Base-by-base conservation (phyloP, 1,140 invertebrate species). In the Antheraea mylitta region DNA sequence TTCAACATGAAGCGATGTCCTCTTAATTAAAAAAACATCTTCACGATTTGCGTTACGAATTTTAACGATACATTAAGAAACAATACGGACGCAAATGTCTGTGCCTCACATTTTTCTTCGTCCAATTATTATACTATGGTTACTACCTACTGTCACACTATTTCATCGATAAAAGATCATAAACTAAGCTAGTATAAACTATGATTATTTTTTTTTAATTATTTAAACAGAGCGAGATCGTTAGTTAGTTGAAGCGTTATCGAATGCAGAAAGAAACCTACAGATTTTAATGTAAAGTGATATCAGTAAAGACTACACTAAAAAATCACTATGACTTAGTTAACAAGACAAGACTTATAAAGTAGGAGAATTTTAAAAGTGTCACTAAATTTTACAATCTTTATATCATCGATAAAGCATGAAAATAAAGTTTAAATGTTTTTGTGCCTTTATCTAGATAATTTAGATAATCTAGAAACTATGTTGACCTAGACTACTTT, bases 301-400 rank as follows among this genome's bases (percentile, higher is more conserved):
- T 79, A 80, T 73, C 71, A 68, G 75, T 81, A 81, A 30, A 30
- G 22, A 75, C 71, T 73, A 75, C 72, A 72, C 78, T 78, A 75
- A 81, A 74, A 79, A 85, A 83, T 76, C 67, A 77, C 82, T 87
- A 89, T 89, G 85, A 90, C 86, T 88, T 87, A 90, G 81, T 80
- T 87, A 85, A 80, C 78, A 82, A 85, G 76, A 80, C 77, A 79
- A 74, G 79, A 82, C 85, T 86, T 84, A 84, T 61, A 53, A 83
- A 73, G 74, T 79, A 82, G 80, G 78, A 78, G 73, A 53, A 13
- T 53, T 53, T 53, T 42, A 42, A 53, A 53, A 53, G 16, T 53
- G 11, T 53, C 5, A n/a, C 45, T 53, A 53, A 53, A 53, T 53
- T 53, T 53, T 53, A 53, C 45, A 53, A 53, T 53, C 45, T 53